These are phyloP conservation scores for Thaleichthys pacificus DNA, from an alignment of 2,797 vertebrate genomes.

Conservation along the genomic window DNA sequence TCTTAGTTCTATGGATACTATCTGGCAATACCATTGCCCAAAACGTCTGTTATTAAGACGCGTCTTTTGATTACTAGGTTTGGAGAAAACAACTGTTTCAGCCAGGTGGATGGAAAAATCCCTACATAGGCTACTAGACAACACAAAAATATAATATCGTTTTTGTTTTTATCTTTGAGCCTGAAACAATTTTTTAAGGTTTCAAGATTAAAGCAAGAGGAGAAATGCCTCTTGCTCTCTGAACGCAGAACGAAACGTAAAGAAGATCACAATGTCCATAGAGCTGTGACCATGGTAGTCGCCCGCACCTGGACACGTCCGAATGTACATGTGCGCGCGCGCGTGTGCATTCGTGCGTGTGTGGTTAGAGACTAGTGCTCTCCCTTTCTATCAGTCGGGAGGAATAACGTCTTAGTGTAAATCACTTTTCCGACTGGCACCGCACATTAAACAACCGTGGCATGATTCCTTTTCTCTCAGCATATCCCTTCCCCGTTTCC, in stretches of 20 bases:
- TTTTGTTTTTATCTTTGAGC: no score
- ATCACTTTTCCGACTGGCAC: constrained; percentile 90
- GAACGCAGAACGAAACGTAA: no score
- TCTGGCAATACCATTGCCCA: no score
- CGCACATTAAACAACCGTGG: constrained; percentile 88
- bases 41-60: no score
- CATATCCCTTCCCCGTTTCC: constrained; percentile 78
- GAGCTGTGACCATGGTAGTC: neutral
- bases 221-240: no score
- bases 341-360: constrained; percentile 2
- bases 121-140: no score
- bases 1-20: no score
- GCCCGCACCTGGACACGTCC: neutral
- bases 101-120: neutral
- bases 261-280: no score
- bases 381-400: constrained; percentile 86
- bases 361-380: constrained; percentile 67
- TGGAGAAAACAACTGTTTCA: neutral
- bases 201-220: no score
- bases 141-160: no score
- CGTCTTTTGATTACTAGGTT: no score
- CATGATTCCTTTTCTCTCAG: constrained; percentile 84
- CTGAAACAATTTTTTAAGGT: no score
- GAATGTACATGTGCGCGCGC: neutral
- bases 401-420: constrained; percentile 92